Evolutionary conservation across 1,140 invertebrate genomes (phyloP), one percentile per base, ranked within the genome.

Genomic region (Eueides isabella): DNA sequence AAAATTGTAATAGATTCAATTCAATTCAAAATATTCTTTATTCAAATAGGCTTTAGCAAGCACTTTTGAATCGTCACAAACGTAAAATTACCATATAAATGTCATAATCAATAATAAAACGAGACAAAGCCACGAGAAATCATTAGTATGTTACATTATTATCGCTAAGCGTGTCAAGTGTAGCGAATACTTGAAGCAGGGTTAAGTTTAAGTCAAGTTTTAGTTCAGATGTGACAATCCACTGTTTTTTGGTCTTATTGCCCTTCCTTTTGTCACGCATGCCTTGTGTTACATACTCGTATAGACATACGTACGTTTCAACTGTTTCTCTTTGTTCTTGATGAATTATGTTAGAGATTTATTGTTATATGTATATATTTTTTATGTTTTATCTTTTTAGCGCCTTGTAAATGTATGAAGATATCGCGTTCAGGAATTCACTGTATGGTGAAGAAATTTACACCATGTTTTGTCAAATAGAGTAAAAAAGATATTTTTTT

Each of bases 121-220:
- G 1, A 55, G 23, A 55, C 48, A 5, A 26, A 55, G 9, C 48
- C 19, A 9, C 19, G 48, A 2, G 11, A 55, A 38, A 26, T 66
- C 14, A n/a, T 38, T 35, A 38, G 31, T 29, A 6, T 31, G 44
- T 26, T 14, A 28, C n/a, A 61, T 26, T 30, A 12, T 9, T 38
- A 44, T 71, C 31, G 68, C 33, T 30, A 67, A 67, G 67, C 61
- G 61, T 61, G 11, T 6, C 19, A n/a, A 48, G 28, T 76, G 66
- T 44, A 61, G 23, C 48, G 48, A 73, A 72, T 72, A 74, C 78
- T 80, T 23, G 48, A 77, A 80, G 79, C 74, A 75, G 65, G 80
- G 77, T 80, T 80, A 85, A 86, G 81, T 86, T 85, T 74, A 81
- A 79, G 77, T 79, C 83, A 78, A 78, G 75, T 82, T 79, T 80